Base-by-base conservation (phyloP, 2,888 invertebrate species). In the Drosophila meridiana region DNA sequence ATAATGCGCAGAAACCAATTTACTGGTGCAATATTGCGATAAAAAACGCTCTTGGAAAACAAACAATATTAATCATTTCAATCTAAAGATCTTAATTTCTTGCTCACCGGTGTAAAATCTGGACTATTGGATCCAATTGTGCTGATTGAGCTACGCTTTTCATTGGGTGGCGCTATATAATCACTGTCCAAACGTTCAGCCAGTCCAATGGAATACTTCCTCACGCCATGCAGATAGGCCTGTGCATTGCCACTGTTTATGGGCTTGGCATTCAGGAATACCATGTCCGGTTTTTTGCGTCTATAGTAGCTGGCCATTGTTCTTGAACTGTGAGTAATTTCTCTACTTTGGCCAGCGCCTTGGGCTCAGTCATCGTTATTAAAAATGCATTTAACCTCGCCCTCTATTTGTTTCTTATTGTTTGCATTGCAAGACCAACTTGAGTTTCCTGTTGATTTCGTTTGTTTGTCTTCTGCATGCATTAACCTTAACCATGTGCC, bases 1-100 rank as follows among this genome's bases (percentile, higher is more conserved):
- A 96, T 94, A 2, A 94, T 74, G 32, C 95, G 94, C 58, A 94
- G 80, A 50, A 94, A 91, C 76, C 90, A 91, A 69, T 94, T 92
- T 11, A 94, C 92, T 0, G 94, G 94, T 32, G 93, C 93, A 69
- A 94, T 89, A 11, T 92, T 91, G 30, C 93, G 92, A 80, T 93
- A 94, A 76, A 94, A 92, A 14, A 93, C 87, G 60, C 93, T 93
- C 93, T 93, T 50, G 7, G 20, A 50, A 40, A 64, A 20, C 0
- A 50, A 26, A n/a, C 28, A 2, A 36, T 8, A 4, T 38, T 43
- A 28, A 28, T 30, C 30, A 26, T n/a, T 28, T 0, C 3, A 9
- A 26, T 32, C 2, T 1, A 43, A 50, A 14, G 4, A 9, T 5
- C 8, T 3, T 11, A 6, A 8, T 7, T 26, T 8, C 20, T 0